These are phyloP conservation scores for Rhamnusium bicolor DNA, from an alignment of 2,888 invertebrate species.

Conservation along the genomic window DNA sequence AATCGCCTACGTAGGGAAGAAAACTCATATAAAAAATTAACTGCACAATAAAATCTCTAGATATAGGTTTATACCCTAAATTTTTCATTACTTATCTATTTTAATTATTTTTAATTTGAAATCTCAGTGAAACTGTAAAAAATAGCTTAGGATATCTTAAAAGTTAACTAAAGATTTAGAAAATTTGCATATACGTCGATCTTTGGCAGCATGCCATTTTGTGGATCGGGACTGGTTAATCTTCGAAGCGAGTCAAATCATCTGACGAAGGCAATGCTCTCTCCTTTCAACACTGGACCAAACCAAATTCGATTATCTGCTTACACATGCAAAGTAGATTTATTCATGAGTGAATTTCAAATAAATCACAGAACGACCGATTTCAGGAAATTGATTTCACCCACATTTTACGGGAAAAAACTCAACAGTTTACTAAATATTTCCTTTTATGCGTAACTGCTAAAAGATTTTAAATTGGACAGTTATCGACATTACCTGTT, in stretches of 20 bases:
- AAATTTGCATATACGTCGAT: background rate
- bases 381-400: background rate
- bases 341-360: background rate
- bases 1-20: no score
- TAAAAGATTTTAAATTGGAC: no score
- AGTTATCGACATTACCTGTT: background rate
- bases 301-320: slow-evolving; percentile 33
- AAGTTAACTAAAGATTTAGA: background rate
- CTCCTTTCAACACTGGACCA: background rate
- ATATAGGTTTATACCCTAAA: no score
- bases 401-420: background rate
- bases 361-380: background rate
- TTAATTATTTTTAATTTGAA: no score
- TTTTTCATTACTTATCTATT: no score
- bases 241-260: background rate
- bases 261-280: background rate
- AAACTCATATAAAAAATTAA: no score
- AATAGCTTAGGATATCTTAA: no score
- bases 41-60: no score
- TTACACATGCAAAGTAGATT: slow-evolving; percentile 35
- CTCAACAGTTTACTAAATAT: background rate
- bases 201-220: background rate
- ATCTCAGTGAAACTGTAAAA: no score
- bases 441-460: background rate
- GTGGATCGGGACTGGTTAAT: background rate